These are phyloP conservation scores for Helobdella robusta DNA, from an alignment of 2,888 invertebrate species.

Conservation along the genomic window DNA sequence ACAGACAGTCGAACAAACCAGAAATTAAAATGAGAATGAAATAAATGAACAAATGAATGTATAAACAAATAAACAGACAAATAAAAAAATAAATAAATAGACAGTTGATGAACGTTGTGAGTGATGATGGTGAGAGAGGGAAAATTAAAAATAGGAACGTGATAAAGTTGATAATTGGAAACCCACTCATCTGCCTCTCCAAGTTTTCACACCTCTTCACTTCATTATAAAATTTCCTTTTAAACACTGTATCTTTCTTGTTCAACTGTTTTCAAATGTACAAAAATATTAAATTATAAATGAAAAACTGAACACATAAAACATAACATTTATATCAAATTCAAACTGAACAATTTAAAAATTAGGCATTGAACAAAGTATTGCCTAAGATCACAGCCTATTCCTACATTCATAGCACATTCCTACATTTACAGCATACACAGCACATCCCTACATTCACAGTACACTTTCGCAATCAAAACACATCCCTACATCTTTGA, in stretches of 20 bases:
- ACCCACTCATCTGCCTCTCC: conserved; percentile 78
- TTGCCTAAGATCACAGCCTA: neutral
- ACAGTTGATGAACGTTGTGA: no score
- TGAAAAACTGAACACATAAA: no score
- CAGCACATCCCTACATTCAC: no score
- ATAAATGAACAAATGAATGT: neutral
- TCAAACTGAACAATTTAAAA: neutral
- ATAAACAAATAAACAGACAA: conserved; percentile 1
- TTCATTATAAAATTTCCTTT: conserved; percentile 95
- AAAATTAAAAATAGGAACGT: no score
- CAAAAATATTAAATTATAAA: neutral
- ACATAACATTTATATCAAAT: no score
- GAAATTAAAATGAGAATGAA: neutral
- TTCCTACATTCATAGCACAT: neutral
- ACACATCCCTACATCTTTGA: conserved; percentile 52
- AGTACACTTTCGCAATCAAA: no score
- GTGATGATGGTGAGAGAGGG: no score
- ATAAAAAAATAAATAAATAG: neutral
- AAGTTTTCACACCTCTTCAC: conserved; percentile 95
- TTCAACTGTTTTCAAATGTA: conserved; percentile 62
- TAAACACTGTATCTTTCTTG: conserved; percentile 92
- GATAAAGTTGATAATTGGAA: no score
- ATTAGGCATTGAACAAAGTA: neutral
- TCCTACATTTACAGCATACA: neutral
- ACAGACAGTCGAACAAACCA: neutral